Evolutionary conservation across 2,797 vertebrate genomes (phyloP).

Genomic region (Decapterus maruadsi): DNA sequence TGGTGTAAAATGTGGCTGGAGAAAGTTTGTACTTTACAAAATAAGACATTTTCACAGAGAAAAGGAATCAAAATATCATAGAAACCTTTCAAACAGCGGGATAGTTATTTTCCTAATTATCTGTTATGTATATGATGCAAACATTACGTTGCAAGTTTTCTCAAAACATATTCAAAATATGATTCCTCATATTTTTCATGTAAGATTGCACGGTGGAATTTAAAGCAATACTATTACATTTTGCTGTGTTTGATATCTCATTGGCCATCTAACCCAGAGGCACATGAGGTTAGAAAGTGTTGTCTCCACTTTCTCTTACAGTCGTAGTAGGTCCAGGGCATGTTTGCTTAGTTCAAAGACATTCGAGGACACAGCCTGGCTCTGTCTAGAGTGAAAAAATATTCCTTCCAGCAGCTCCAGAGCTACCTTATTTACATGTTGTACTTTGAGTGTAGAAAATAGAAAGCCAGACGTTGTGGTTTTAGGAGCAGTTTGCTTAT

Average conservation of each 20-base stretch:
- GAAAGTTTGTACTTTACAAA: not conserved
- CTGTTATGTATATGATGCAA: too few relatives aligned
- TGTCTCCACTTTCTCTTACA: conserved; percentile 16
- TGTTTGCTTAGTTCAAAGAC: conserved; percentile 51
- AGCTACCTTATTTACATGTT: conserved; percentile 43
- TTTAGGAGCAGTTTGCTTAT: conserved; percentile 57
- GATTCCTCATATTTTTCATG: not conserved
- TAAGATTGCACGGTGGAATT: not conserved
- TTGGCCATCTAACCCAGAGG: not conserved
- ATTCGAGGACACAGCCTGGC: conserved; percentile 13
- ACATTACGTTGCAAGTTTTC: not conserved
- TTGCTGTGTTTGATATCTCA: not conserved
- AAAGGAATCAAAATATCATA: not conserved
- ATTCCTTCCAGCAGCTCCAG: conserved; percentile 19
- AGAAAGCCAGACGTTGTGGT: conserved; percentile 64
- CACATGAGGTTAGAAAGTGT: conserved; percentile 3
- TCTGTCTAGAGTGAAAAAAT: conserved; percentile 30
- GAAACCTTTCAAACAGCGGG: not conserved
- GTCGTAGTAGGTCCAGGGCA: not conserved
- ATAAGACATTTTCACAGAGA: not conserved
- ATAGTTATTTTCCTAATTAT: not conserved
- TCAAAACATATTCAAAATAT: not conserved
- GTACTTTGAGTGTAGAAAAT: conserved; percentile 55
- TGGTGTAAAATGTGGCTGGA: not conserved
- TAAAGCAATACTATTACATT: not conserved